Evolutionary conservation across 2,113 vertebrate genomes (phyloP), one percentile per base, ranked within the genome.

Genomic region (Platanista minor): DNA sequence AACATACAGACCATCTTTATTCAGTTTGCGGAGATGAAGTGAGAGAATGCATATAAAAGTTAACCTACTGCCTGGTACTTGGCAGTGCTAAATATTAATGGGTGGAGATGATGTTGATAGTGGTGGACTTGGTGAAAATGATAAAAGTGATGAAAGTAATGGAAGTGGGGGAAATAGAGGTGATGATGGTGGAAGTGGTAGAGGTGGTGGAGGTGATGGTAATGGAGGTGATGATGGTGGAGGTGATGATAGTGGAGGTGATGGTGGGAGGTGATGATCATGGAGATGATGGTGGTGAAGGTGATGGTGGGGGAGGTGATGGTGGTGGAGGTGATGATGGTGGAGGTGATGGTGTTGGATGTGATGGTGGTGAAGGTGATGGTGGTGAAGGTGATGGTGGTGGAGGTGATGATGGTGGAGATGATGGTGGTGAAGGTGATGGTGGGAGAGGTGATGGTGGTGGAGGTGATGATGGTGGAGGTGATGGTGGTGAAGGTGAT

Each of bases 251-350:
- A n/a, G 18, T 25, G 69, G 12, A 36, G 10, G 31, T 39, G 46
- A 7, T 69, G 33, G 12, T 69, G 33, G 57, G n/a, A 54, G 25
- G 23, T 69, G 62, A 3, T 85, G 46, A 21, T 18, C 2, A 21
- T 46, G 39, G 36, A 8, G 9, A 39, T 29, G 11, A 8, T 31
- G 17, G 21, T 33, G 33, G 25, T 23, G 39, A 41, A 41, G 39
- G 39, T n/a, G n/a, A n/a, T n/a, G n/a, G n/a, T n/a, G 6, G 41
- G 2, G 67, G 66, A 8, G 2, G 11, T n/a, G 14, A 52, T 14
- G 31, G 3, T 3, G 0, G 43, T 6, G 17, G 12, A 25, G 21
- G 17, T 39, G 3, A 17, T 27, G 43, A 6, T 21, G 15, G 2
- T 8, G 2, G 4, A 29, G 27, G 31, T 33, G 62, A 31, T 36